Conservation (phyloP, 2,888 invertebrate genomes). For the Scaptomyza parva region DNA sequence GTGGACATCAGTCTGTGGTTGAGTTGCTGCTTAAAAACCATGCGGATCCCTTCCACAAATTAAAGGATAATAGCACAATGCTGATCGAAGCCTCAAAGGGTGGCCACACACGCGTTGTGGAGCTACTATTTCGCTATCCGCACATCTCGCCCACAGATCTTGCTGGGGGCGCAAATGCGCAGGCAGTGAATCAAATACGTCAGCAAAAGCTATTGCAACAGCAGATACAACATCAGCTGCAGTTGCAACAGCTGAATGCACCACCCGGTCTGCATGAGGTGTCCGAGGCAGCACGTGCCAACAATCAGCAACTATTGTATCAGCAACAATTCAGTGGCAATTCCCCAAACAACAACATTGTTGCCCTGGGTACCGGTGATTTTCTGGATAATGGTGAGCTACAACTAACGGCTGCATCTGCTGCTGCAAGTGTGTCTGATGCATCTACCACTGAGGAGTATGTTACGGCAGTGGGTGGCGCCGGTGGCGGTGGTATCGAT, state of each 20-base stretch:
- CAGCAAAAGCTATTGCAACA: constrained; percentile 84
- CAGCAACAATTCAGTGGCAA: constrained; percentile 82
- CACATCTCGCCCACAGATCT: constrained; percentile 88
- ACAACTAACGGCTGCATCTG: constrained; percentile 65
- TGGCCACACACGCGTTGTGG: constrained; percentile 98
- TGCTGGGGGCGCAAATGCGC: constrained; percentile 80
- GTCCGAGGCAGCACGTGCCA: constrained; percentile 87
- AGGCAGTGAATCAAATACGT: constrained; percentile 82
- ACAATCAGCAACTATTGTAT: constrained; percentile 85
- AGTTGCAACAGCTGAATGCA: constrained; percentile 83
- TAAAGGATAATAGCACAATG: constrained; percentile 99
- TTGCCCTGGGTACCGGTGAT: constrained; percentile 75
- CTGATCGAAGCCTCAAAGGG: constrained; percentile 99
- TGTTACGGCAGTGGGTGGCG: constrained; percentile 57
- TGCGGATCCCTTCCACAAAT: constrained; percentile 97
- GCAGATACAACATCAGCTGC: constrained; percentile 85
- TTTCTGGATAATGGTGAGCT: constrained; percentile 82
- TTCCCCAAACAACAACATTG: constrained; percentile 58
- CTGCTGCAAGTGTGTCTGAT: constrained; percentile 57
- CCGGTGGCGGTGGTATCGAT: constrained; percentile 71
- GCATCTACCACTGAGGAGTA: constrained; percentile 79
- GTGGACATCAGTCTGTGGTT: constrained; percentile 97
- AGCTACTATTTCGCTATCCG: constrained; percentile 96
- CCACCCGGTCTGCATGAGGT: constrained; percentile 87
- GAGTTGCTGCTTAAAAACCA: constrained; percentile 95